Evolutionary conservation across 2,888 invertebrate species (phyloP).

Genomic region (Amaurobius ferox): DNA sequence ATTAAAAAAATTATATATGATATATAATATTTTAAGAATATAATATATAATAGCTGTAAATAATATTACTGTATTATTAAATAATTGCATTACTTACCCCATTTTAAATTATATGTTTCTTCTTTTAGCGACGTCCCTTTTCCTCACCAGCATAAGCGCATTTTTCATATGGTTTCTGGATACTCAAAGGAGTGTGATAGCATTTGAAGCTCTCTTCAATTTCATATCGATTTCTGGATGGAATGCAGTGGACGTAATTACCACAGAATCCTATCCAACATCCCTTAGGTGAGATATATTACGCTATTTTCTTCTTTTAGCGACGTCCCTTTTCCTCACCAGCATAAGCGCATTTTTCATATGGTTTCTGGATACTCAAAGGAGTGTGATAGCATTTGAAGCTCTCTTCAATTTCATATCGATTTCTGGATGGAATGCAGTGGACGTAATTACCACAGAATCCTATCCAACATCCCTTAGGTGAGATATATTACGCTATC

Average conservation of each 20-base stretch:
- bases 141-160: slow-evolving; percentile 78
- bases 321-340: slow-evolving; percentile 79
- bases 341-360: slow-evolving; percentile 78
- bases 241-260: slow-evolving; percentile 79
- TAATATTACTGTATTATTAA: too few relatives aligned
- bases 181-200: slow-evolving; percentile 78
- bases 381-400: slow-evolving; percentile 79
- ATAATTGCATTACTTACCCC: too few relatives aligned
- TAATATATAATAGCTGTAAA: too few relatives aligned
- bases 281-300: slow-evolving; percentile 79
- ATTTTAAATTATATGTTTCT: too few relatives aligned
- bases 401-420: slow-evolving; percentile 79
- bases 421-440: slow-evolving; percentile 79
- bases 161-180: slow-evolving; percentile 79
- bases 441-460: slow-evolving; percentile 79
- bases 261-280: slow-evolving; percentile 79
- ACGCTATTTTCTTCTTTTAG: slow-evolving; percentile 75
- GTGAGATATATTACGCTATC: too few relatives aligned
- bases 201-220: slow-evolving; percentile 79
- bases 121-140: slow-evolving; percentile 78
- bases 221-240: slow-evolving; percentile 79
- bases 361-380: slow-evolving; percentile 78
- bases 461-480: slow-evolving; percentile 79
- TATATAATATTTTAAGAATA: too few relatives aligned
- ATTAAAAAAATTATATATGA: too few relatives aligned